A percentile compares a stretch with the other conserved stretches of the same genome.
Evolutionary conservation across 1,140 invertebrate genomes (phyloP).

Genomic region (Diuraphis noxia): DNA sequence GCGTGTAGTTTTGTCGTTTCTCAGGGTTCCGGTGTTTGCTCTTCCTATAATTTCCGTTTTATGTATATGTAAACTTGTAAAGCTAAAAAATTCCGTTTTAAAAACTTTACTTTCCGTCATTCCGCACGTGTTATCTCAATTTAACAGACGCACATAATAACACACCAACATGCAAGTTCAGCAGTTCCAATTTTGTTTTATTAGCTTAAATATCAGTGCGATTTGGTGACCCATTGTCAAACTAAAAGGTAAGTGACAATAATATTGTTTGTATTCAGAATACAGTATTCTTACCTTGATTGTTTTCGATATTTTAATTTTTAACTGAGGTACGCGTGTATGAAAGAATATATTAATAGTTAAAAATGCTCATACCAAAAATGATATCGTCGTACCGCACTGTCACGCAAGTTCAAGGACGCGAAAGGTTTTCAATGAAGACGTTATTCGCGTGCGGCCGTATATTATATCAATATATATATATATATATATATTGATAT

Average conservation of each 20-base stretch:
- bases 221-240: background rate
- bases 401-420: background rate
- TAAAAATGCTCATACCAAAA: background rate
- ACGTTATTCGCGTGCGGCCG: background rate
- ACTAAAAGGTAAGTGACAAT: background rate
- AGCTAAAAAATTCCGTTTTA: too few species aligned
- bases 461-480: background rate
- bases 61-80: too few species aligned
- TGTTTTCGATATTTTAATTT: too few species aligned
- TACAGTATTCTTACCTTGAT: too few species aligned
- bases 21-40: background rate
- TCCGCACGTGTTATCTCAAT: too few species aligned
- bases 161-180: background rate
- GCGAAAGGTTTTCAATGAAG: background rate
- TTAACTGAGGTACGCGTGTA: too few species aligned
- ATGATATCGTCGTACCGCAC: background rate
- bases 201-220: background rate
- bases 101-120: too few species aligned
- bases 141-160: too few species aligned
- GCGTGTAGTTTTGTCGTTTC: background rate
- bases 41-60: background rate
- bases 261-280: too few species aligned
- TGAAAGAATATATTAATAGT: too few species aligned
- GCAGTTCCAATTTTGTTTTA: background rate
- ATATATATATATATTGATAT: too few species aligned